phyloP scores from a whole-genome alignment of 2,797 vertebrate species.

The Channa striata region DNA sequence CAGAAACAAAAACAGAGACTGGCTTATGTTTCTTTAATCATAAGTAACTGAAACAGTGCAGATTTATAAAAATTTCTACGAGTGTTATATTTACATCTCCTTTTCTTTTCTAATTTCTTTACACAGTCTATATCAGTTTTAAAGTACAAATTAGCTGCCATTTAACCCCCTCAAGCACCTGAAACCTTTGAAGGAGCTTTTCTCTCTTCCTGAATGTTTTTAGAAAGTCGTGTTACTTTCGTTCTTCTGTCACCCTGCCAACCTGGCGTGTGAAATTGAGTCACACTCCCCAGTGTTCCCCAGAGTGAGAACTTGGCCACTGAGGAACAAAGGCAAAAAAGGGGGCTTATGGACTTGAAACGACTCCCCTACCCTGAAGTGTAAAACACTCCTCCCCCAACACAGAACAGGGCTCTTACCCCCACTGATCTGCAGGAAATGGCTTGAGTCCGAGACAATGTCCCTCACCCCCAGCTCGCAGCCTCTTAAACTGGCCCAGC shows the following conservation, averaged over 20 bases:
- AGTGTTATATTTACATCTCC: conserved; percentile 21
- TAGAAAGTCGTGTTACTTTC: conserved; percentile 80
- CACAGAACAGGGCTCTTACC: conserved; percentile 81
- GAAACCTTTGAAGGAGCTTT: conserved; percentile 60
- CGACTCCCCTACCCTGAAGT: conserved; percentile 83
- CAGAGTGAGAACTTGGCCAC: conserved; percentile 84
- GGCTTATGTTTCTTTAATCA: not conserved
- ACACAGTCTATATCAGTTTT: conserved; percentile 35
- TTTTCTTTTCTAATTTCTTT: not conserved
- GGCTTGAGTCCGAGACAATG: conserved; percentile 86
- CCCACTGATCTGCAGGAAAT: conserved; percentile 89
- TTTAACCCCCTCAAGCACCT: conserved; percentile 60
- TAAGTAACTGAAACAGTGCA: conserved; percentile 1
- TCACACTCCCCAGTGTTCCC: conserved; percentile 82
- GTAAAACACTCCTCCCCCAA: conserved; percentile 87
- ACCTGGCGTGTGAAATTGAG: conserved; percentile 82
- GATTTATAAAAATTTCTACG: not conserved
- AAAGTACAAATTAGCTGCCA: conserved; percentile 53
- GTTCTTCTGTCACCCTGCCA: conserved; percentile 80
- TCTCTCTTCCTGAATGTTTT: conserved; percentile 79
- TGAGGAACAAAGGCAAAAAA: conserved; percentile 88
- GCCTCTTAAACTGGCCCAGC: conserved; percentile 84
- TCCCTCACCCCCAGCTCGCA: conserved; percentile 78
- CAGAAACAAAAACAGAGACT: not conserved
- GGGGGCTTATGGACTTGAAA: conserved; percentile 87